Evolutionary conservation across 2,888 invertebrate species (phyloP).

Genomic region (Lysandra coridon): DNA sequence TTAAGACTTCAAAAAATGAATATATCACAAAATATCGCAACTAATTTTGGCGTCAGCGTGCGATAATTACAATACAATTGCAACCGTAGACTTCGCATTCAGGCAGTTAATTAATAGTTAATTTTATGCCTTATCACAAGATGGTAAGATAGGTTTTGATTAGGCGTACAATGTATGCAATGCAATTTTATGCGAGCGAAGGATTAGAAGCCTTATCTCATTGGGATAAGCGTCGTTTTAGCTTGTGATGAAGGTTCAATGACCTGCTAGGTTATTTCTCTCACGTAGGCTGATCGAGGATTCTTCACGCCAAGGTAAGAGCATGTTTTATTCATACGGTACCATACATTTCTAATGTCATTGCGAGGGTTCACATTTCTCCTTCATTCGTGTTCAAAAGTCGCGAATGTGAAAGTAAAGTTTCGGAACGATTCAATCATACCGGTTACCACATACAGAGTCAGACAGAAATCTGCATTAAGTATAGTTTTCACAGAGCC

Average conservation of each 20-base stretch:
- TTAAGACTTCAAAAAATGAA: not conserved
- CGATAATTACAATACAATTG: not conserved
- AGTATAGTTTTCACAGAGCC: too few species aligned
- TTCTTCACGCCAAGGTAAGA: constrained; percentile 25
- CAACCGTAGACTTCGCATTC: not conserved
- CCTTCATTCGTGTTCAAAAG: constrained; percentile 13
- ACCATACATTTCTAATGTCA: constrained; percentile 29
- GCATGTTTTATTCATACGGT: constrained; percentile 23
- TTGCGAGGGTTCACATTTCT: constrained; percentile 27
- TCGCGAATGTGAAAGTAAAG: constrained; percentile 16
- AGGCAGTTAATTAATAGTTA: not conserved
- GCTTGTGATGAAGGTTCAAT: constrained; percentile 15
- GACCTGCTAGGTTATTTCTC: constrained; percentile 26
- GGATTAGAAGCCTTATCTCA: not conserved
- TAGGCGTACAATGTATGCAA: constrained; percentile 6
- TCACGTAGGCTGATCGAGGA: constrained; percentile 24
- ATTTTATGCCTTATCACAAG: constrained; percentile 18
- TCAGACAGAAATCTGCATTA: too few species aligned
- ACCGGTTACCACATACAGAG: not conserved
- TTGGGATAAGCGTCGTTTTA: not conserved
- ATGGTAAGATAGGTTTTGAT: constrained; percentile 13
- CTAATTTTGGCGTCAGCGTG: not conserved
- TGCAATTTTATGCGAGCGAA: not conserved
- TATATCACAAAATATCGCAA: not conserved
- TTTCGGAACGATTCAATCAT: not conserved